A percentile compares a stretch with the other conserved stretches of the same genome.
Conservation (phyloP, 2,888 invertebrate species). For the Dione juno region DNA sequence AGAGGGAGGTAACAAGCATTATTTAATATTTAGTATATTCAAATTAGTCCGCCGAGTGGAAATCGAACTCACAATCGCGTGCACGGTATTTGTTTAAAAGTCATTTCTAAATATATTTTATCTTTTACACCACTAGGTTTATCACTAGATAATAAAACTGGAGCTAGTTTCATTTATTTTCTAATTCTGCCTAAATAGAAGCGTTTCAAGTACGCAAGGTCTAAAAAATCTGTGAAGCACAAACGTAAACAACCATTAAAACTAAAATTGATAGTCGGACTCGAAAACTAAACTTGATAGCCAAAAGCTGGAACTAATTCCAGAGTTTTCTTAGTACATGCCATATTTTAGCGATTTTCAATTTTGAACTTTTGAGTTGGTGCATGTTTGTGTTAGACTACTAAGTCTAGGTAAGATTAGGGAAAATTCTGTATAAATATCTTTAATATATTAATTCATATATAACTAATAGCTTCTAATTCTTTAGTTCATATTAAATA, state of each 20-base stretch:
- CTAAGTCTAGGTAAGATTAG: too few relatives aligned
- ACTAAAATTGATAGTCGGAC: constrained; percentile 11
- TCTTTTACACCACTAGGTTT: not conserved
- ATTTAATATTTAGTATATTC: too few relatives aligned
- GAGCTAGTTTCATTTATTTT: not conserved
- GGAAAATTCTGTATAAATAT: too few relatives aligned
- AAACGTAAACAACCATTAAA: constrained; percentile 23
- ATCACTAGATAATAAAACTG: not conserved
- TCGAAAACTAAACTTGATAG: constrained; percentile 30
- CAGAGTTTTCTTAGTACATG: constrained; percentile 15
- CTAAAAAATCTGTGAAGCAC: not conserved
- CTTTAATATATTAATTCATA: too few relatives aligned
- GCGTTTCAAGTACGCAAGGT: not conserved
- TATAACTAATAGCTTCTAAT: too few relatives aligned
- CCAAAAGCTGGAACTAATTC: constrained; percentile 15
- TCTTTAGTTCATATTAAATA: too few relatives aligned
- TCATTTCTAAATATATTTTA: too few relatives aligned
- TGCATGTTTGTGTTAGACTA: too few relatives aligned
- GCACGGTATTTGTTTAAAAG: too few relatives aligned
- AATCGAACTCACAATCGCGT: too few relatives aligned
- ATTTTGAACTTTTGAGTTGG: constrained; percentile 6
- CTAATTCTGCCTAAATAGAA: not conserved
- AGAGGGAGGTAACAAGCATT: too few relatives aligned
- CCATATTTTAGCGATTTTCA: constrained; percentile 13
- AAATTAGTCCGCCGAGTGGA: too few relatives aligned